These are phyloP conservation scores for Melanocharis versteri DNA, from an alignment of 2,113 vertebrate species.

Conservation along the genomic window DNA sequence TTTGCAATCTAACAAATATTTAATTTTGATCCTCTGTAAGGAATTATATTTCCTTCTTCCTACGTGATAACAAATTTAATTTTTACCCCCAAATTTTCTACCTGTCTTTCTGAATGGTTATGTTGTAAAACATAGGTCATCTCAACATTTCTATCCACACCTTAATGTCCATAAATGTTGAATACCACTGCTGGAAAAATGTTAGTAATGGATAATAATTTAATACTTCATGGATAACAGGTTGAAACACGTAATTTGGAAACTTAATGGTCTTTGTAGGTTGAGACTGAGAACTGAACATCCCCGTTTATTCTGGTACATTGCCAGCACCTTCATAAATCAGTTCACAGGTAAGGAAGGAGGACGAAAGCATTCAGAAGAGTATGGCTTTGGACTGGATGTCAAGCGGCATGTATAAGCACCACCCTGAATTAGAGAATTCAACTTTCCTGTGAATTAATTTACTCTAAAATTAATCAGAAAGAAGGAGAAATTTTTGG, in stretches of 20 bases:
- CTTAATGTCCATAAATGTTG: slow-evolving; percentile 19
- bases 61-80: slow-evolving; percentile 2
- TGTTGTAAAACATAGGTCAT: neutral
- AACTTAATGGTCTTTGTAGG: slow-evolving; percentile 38
- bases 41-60: neutral
- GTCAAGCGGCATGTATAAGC: neutral
- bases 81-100: neutral
- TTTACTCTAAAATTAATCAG: neutral
- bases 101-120: neutral
- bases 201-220: neutral
- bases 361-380: neutral
- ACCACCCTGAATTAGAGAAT: neutral
- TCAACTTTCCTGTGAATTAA: neutral
- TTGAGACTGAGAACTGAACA: neutral
- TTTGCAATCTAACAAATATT: neutral
- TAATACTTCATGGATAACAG: slow-evolving; percentile 22
- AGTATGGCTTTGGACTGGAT: neutral
- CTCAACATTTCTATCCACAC: neutral
- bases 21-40: neutral
- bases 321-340: neutral
- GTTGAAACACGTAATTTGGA: slow-evolving; percentile 37
- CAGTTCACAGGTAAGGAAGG: neutral
- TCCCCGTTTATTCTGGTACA: neutral
- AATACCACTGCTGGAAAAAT: slow-evolving; percentile 17
- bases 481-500: neutral